phyloP scores from a whole-genome alignment of 2,113 vertebrate species.

The Bubo scandiacus region DNA sequence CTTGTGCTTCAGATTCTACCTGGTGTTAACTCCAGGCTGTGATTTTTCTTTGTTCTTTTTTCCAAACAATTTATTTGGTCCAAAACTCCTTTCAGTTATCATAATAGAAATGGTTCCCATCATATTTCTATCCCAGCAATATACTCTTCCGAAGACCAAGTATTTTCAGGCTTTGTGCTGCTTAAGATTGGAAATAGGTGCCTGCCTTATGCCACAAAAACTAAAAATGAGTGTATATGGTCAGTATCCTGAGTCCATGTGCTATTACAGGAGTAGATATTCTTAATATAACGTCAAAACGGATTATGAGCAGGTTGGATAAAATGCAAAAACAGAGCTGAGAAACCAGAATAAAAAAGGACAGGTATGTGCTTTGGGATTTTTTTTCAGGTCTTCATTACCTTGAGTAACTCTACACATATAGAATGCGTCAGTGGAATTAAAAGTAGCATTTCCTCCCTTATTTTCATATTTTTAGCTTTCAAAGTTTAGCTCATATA shows the following conservation, averaged over 20 bases:
- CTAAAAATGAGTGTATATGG: not conserved
- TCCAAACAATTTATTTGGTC: not conserved
- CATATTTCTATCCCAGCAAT: not conserved
- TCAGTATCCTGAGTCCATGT: not conserved
- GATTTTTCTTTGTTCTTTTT: not conserved
- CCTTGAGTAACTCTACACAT: not conserved
- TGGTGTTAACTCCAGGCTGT: not conserved
- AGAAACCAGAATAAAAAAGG: not conserved
- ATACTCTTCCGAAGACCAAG: not conserved
- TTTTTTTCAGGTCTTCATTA: not conserved
- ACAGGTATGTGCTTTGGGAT: not conserved
- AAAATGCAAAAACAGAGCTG: not conserved
- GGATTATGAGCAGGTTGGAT: not conserved
- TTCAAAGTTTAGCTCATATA: not conserved
- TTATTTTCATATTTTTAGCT: not conserved
- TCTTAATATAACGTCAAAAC: not conserved
- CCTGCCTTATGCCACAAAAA: not conserved
- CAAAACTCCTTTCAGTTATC: not conserved
- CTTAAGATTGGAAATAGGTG: not conserved
- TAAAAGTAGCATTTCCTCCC: not conserved
- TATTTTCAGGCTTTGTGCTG: not conserved
- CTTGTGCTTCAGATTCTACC: not conserved
- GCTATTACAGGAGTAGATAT: not conserved
- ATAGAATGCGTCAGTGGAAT: not conserved
- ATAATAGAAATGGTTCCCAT: not conserved